phyloP scores from a whole-genome alignment of 92 coral and sea anemone genomes.

The Phenganax subtilis region DNA sequence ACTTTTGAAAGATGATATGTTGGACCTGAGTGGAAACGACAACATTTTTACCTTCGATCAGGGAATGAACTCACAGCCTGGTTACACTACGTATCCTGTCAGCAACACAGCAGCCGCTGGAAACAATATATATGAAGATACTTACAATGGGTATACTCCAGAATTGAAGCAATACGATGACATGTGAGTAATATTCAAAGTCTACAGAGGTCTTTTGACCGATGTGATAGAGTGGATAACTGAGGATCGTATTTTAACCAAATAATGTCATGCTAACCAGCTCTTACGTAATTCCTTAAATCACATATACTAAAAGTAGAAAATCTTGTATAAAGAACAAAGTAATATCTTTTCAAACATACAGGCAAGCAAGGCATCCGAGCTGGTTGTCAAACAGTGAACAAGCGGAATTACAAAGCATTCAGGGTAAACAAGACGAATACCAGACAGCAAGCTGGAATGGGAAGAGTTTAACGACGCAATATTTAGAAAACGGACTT shows the following conservation, averaged over 20 bases:
- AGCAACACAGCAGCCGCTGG: background rate
- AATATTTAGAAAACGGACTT: background rate
- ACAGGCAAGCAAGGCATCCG: background rate
- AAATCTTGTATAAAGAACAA: too few species aligned
- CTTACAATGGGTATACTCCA: background rate
- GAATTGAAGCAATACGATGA: background rate
- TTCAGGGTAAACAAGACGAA: background rate
- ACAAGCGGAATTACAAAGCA: background rate
- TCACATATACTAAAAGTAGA: too few species aligned
- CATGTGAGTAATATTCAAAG: background rate
- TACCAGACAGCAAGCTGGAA: background rate
- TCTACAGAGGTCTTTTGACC: background rate
- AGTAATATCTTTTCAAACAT: background rate
- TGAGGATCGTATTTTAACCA: background rate
- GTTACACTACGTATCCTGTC: background rate
- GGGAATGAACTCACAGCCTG: background rate
- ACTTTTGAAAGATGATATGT: constrained; percentile 2
- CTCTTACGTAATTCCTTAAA: background rate
- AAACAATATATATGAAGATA: background rate
- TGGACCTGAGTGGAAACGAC: background rate
- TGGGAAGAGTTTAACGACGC: background rate
- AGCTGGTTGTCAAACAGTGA: background rate
- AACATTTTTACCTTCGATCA: background rate
- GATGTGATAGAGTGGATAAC: background rate
- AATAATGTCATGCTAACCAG: background rate